Evolutionary conservation across 2,113 vertebrate species (phyloP).

Genomic region (Motacilla alba): DNA sequence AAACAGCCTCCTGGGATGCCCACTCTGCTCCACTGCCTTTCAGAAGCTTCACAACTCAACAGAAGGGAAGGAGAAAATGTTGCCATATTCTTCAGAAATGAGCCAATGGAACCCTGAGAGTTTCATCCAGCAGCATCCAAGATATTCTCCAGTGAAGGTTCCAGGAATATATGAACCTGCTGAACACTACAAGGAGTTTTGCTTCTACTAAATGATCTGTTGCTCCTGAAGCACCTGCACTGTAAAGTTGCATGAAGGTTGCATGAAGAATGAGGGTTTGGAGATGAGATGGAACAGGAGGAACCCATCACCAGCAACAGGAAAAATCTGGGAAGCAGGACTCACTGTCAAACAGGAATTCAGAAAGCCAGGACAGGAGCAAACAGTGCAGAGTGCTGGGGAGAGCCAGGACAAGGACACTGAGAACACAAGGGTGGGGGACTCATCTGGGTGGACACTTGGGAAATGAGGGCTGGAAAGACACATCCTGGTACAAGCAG

Average conservation of each 20-base stretch:
- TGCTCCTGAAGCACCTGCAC: not conserved
- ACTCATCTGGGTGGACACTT: not conserved
- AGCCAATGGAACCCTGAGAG: not conserved
- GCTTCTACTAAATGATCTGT: not conserved
- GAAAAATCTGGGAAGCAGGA: not conserved
- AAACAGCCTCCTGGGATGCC: not conserved
- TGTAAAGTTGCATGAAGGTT: not conserved
- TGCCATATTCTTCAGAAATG: not conserved
- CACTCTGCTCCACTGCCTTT: not conserved
- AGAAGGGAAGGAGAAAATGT: not conserved
- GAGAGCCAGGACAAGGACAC: not conserved
- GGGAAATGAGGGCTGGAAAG: not conserved
- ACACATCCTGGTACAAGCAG: rapidly evolving
- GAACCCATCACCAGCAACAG: not conserved
- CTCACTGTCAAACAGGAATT: not conserved
- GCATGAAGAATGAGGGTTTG: not conserved
- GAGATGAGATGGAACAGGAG: not conserved
- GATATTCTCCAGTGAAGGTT: not conserved
- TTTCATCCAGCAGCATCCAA: not conserved
- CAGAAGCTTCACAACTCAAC: not conserved
- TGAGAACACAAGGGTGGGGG: not conserved
- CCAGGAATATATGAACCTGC: not conserved
- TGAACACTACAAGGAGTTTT: not conserved
- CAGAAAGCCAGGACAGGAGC: not conserved
- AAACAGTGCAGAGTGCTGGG: not conserved